Evolutionary conservation across 2,888 invertebrate genomes (phyloP), one percentile per base, ranked within the genome.

Genomic region (Allolobophora icterica): DNA sequence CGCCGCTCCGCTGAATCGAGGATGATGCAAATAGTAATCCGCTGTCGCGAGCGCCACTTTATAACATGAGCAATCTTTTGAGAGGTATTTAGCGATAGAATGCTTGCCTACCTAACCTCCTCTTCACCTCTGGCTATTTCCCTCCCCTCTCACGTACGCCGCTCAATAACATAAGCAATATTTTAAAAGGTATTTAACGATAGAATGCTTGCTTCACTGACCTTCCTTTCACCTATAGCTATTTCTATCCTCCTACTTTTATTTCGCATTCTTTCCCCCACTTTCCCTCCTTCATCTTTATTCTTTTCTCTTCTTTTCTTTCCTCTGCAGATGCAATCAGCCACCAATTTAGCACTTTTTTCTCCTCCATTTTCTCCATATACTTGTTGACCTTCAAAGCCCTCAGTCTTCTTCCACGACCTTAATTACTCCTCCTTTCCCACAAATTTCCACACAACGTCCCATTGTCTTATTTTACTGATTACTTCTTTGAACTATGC

Each of bases 21-120:
- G n/a, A 71, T 71, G 71, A 71, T 71, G 71, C 71, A 71, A 71
- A 71, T 71, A 71, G 71, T 71, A n/a, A 71, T 30, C 30, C n/a
- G 71, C 71, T 71, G 71, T 71, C 71, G 71, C 30, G 6, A 71
- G 71, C n/a, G n/a, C n/a, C 30, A 71, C 71, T 71, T 71, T n/a
- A 71, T 71, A 71, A 71, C 71, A n/a, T n/a, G 71, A 71, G 71
- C 71, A 71, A 71, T 71, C 71, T 71, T 71, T 71, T 71, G 71
- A 71, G 71, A 71, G 71, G 71, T n/a, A 71, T 71, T 71, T n/a
- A 71, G 71, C 71, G 71, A 71, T 71, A 13, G 71, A 71, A 71
- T n/a, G 71, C 71, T 24, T 52, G 52, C 52, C 52, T 24, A 30
- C 71, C 71, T 71, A n/a, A 71, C 30, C 71, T 71, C n/a, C 71